Evolutionary conservation across 2,113 vertebrate genomes (phyloP).

Genomic region (Amphiprion percula): DNA sequence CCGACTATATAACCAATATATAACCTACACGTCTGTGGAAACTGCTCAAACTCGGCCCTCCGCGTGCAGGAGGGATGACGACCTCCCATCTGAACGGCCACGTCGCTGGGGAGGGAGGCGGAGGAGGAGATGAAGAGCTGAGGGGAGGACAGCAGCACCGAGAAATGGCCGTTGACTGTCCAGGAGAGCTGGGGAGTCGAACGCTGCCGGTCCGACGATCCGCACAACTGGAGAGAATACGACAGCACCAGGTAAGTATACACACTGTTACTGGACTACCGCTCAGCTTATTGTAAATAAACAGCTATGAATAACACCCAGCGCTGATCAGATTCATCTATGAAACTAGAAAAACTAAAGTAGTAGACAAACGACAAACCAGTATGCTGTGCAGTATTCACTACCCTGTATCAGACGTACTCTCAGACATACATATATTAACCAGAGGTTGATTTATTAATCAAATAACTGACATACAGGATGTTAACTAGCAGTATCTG

Average conservation of each 20-base stretch:
- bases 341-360: no score
- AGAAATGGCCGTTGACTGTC: conserved; percentile 99
- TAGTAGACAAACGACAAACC: no score
- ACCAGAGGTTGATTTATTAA: no score
- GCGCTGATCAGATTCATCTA: no score
- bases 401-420: no score
- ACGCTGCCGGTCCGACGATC: conserved; percentile 93
- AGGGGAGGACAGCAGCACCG: conserved; percentile 89
- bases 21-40: conserved; percentile 1
- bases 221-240: conserved; percentile 94
- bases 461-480: no score
- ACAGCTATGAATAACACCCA: no score
- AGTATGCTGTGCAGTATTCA: no score
- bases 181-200: conserved; percentile 93
- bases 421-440: no score
- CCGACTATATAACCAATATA: neutral
- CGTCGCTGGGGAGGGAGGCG: conserved; percentile 88
- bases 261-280: neutral
- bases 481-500: no score
- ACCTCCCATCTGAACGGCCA: conserved; percentile 97
- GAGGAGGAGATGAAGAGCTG: conserved; percentile 85
- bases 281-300: neutral
- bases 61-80: conserved; percentile 84
- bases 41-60: neutral
- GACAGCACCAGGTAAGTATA: conserved; percentile 89